phyloP scores from a whole-genome alignment of 2,113 vertebrate genomes.

The Cricetomys ansorgei region DNA sequence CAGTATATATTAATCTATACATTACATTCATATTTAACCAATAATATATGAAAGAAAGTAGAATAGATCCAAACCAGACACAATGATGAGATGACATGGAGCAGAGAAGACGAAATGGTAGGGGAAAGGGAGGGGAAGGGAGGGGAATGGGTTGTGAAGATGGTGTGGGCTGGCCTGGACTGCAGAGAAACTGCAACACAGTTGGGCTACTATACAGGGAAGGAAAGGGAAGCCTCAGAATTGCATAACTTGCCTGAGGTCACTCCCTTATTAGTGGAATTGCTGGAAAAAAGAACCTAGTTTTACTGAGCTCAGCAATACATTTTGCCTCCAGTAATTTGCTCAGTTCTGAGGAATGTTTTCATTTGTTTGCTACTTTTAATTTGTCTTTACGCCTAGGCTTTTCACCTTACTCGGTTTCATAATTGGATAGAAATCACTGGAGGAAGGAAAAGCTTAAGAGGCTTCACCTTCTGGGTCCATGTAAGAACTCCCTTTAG shows the following conservation, averaged over 20 bases:
- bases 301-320: not conserved
- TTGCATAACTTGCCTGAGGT: not conserved
- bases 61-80: not conserved
- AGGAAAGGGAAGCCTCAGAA: not conserved
- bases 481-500: not conserved
- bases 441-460: slow-evolving; percentile 29
- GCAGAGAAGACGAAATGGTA: not conserved
- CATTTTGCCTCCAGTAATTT: not conserved
- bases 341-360: slow-evolving; percentile 13
- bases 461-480: not conserved
- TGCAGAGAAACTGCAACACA: not conserved
- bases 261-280: not conserved
- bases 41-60: not conserved
- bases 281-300: not conserved
- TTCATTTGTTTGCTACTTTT: slow-evolving; percentile 35
- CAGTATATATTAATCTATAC: not conserved
- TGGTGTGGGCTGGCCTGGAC: not conserved
- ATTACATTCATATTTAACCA: slow-evolving; percentile 24
- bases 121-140: not conserved
- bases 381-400: slow-evolving; percentile 26
- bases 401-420: slow-evolving; percentile 49
- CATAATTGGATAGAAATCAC: slow-evolving; percentile 56
- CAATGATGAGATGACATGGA: not conserved
- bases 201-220: not conserved
- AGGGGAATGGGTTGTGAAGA: not conserved